Conservation (phyloP, 1,140 invertebrate genomes). For the Palaemon carinicauda region DNA sequence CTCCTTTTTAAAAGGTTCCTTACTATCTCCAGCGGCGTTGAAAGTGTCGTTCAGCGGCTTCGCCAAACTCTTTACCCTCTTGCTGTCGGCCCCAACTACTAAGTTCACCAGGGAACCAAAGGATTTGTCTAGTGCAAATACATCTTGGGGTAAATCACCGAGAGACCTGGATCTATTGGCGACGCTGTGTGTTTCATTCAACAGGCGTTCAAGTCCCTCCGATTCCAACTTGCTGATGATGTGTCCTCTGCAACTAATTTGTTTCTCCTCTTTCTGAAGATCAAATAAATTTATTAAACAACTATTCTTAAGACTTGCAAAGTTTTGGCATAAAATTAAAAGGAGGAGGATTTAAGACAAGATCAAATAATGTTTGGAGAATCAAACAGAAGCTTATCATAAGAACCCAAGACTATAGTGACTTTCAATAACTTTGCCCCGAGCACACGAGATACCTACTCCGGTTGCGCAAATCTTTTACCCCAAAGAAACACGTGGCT, state of each 20-base stretch:
- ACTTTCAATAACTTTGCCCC: too few species aligned
- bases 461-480: too few species aligned
- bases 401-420: too few species aligned
- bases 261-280: background rate
- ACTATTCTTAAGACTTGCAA: background rate
- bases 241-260: background rate
- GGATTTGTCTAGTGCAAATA: background rate
- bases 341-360: too few species aligned
- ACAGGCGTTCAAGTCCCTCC: background rate
- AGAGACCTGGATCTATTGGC: background rate
- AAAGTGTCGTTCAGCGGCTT: background rate
- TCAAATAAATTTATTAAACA: background rate
- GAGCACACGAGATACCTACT: too few species aligned
- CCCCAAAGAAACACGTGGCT: too few species aligned
- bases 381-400: too few species aligned
- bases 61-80: background rate
- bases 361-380: too few species aligned
- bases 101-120: background rate
- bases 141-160: too few species aligned
- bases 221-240: background rate
- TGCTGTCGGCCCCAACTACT: too few species aligned
- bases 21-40: background rate
- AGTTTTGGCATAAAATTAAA: too few species aligned
- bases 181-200: background rate
- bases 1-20: background rate